These are phyloP conservation scores for Triplophysa yarkandensis DNA, from an alignment of 2,797 vertebrate species.

Conservation along the genomic window DNA sequence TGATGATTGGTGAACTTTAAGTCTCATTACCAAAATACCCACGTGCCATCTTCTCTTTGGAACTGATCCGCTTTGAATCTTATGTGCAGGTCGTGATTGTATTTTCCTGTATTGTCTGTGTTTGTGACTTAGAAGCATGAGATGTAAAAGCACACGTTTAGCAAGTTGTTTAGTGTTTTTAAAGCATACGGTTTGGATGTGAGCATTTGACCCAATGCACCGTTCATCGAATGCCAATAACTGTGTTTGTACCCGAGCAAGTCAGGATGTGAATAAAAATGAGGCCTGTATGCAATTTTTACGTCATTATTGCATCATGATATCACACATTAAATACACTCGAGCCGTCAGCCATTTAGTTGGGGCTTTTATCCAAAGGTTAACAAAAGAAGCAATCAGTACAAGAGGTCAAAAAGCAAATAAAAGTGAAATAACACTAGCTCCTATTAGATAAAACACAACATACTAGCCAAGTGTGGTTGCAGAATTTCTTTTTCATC, in stretches of 20 bases:
- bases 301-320: background rate
- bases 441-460: too few relatives aligned
- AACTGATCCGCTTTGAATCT: conserved; percentile 42
- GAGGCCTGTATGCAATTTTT: background rate
- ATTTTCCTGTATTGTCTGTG: conserved; percentile 31
- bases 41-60: conserved; percentile 66
- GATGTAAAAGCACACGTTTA: conserved; percentile 43
- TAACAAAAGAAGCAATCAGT: too few relatives aligned
- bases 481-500: too few relatives aligned
- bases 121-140: conserved; percentile 51
- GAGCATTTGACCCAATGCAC: conserved; percentile 68
- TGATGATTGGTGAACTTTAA: too few relatives aligned
- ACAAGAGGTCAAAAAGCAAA: too few relatives aligned
- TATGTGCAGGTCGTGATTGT: conserved; percentile 36
- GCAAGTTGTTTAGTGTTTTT: conserved; percentile 49
- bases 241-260: conserved; percentile 15
- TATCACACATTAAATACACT: background rate
- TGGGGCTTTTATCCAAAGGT: too few relatives aligned
- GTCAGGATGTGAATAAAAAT: conserved; percentile 31
- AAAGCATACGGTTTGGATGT: conserved; percentile 73
- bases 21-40: conserved; percentile 40
- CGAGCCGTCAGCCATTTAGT: too few relatives aligned
- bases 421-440: too few relatives aligned
- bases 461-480: too few relatives aligned
- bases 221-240: conserved; percentile 11